Conservation (phyloP, 2,797 vertebrate species). For the Manis crassicaudata region DNA sequence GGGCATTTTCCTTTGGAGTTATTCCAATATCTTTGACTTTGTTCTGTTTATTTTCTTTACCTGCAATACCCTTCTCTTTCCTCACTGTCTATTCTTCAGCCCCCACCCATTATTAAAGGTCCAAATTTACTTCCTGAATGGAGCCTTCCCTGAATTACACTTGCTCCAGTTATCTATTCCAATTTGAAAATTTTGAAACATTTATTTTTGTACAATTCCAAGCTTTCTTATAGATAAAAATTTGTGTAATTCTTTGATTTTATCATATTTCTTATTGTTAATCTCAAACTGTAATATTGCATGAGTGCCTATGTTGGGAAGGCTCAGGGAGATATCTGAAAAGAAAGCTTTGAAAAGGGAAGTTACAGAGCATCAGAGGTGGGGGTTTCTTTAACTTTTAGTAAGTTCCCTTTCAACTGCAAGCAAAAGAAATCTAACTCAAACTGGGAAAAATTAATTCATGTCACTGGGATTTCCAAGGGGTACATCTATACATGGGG, state of each 20-base stretch:
- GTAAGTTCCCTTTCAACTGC: neutral
- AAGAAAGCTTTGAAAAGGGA: neutral
- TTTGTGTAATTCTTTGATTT: neutral
- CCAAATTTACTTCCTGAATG: neutral
- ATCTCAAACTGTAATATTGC: neutral
- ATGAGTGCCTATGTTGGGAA: neutral
- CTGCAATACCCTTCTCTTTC: neutral
- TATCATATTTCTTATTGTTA: neutral
- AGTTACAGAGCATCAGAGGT: neutral
- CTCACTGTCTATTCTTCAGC: neutral
- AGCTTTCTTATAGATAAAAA: neutral
- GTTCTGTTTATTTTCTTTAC: neutral
- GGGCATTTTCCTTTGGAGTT: neutral
- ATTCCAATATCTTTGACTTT: neutral
- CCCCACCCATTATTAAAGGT: neutral
- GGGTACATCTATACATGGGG: neutral
- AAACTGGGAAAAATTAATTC: neutral
- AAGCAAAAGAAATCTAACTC: neutral
- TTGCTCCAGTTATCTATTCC: neutral
- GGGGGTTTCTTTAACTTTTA: neutral
- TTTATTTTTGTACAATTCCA: neutral
- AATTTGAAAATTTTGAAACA: neutral
- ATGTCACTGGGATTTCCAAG: neutral
- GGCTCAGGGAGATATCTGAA: neutral
- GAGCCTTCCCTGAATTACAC: neutral